phyloP scores from a whole-genome alignment of 2,113 vertebrate species.

The Anhinga rufa region DNA sequence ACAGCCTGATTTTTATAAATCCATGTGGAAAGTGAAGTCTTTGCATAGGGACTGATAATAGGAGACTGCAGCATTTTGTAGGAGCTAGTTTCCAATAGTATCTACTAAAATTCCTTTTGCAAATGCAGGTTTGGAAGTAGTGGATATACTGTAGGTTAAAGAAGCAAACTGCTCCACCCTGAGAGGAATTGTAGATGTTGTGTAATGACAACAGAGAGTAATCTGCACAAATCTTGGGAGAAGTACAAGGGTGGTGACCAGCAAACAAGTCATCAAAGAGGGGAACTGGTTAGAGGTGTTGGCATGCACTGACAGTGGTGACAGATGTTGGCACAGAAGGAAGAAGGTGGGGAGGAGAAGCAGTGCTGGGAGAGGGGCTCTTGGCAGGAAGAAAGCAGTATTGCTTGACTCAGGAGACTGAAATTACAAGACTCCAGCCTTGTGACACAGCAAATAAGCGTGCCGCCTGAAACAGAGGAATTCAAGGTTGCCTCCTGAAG shows the following conservation, averaged over 20 bases:
- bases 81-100: background rate
- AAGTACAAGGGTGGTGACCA: constrained; percentile 45
- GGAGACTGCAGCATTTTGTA: background rate
- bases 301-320: background rate
- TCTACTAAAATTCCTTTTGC: background rate
- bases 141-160: background rate
- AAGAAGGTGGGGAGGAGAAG: constrained; percentile 16
- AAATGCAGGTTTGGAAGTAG: background rate
- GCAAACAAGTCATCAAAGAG: constrained; percentile 38
- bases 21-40: background rate
- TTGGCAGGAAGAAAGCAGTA: constrained; percentile 5
- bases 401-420: background rate
- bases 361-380: constrained; percentile 34
- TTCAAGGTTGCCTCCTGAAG: background rate
- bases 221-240: constrained; percentile 32
- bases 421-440: constrained; percentile 4
- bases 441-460: background rate
- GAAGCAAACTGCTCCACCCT: background rate
- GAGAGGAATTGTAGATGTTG: background rate
- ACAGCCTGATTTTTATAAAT: constrained; percentile 35
- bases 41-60: background rate
- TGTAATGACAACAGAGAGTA: constrained; percentile 20
- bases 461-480: constrained; percentile 6
- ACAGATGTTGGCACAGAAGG: constrained; percentile 1
- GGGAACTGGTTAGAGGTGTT: constrained; percentile 16